Evolutionary conservation across 1,140 invertebrate genomes (phyloP).

Genomic region (Drosophila simulans): DNA sequence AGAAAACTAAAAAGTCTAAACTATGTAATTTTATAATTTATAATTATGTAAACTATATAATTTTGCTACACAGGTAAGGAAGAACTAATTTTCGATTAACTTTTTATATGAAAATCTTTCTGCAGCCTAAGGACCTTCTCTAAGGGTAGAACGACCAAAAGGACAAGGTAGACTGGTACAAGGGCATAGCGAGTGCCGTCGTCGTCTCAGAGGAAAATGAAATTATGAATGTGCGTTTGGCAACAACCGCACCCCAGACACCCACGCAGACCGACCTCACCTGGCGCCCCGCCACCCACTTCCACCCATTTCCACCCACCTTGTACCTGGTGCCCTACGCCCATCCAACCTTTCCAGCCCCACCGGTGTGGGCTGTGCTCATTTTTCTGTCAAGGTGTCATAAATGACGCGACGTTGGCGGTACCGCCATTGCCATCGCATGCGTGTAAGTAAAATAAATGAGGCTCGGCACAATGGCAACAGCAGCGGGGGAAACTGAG

Average conservation of each 20-base stretch:
- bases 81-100: too few species aligned
- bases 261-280: constrained; percentile 42
- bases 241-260: constrained; percentile 75
- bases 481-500: constrained; percentile 34
- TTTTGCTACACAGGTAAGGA: too few species aligned
- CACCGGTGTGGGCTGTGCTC: constrained; percentile 48
- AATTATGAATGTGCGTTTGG: constrained; percentile 80
- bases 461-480: constrained; percentile 71
- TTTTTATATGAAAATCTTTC: background rate
- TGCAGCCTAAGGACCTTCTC: background rate
- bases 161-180: background rate
- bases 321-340: background rate
- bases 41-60: too few species aligned
- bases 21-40: too few species aligned
- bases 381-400: constrained; percentile 81
- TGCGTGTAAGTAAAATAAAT: constrained; percentile 83
- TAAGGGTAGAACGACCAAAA: constrained; percentile 2
- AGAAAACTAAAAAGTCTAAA: background rate
- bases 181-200: constrained; percentile 24
- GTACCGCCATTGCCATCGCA: constrained; percentile 49
- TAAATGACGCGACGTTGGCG: constrained; percentile 74
- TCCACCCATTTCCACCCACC: background rate
- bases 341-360: background rate
- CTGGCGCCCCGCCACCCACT: constrained; percentile 10
- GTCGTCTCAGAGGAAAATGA: constrained; percentile 66